phyloP scores from a whole-genome alignment of 2,797 vertebrate species.

The Hybognathus amarus region DNA sequence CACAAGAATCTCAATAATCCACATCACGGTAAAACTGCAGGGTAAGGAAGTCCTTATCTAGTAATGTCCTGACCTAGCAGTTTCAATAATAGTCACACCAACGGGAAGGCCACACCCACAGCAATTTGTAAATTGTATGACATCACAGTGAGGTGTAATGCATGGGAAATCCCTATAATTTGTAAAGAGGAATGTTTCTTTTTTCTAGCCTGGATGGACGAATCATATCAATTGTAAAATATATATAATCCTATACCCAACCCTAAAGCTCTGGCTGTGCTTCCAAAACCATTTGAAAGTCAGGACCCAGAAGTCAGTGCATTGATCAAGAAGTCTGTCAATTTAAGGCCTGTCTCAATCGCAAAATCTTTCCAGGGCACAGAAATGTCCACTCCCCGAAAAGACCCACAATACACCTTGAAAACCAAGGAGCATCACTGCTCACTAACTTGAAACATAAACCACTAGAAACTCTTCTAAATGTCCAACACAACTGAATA shows the following conservation, averaged over 20 bases:
- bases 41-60: neutral
- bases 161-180: neutral
- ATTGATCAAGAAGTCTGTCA: neutral
- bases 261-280: neutral
- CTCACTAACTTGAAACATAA: too few species aligned
- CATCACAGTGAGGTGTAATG: neutral
- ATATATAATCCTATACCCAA: neutral
- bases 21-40: neutral
- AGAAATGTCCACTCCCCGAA: neutral
- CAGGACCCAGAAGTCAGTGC: neutral
- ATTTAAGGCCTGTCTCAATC: neutral
- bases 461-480: neutral
- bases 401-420: neutral
- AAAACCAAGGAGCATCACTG: neutral
- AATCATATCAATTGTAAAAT: neutral
- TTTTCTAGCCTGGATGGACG: neutral
- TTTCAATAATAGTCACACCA: neutral
- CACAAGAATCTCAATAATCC: neutral
- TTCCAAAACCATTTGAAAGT: neutral
- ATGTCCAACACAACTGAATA: neutral
- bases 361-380: neutral
- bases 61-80: neutral
- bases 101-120: conserved; percentile 12
- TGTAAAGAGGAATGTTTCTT: neutral
- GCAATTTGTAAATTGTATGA: neutral